These are phyloP conservation scores for Lepidonotus clava DNA, from an alignment of 2,888 invertebrate species.

Conservation along the genomic window DNA sequence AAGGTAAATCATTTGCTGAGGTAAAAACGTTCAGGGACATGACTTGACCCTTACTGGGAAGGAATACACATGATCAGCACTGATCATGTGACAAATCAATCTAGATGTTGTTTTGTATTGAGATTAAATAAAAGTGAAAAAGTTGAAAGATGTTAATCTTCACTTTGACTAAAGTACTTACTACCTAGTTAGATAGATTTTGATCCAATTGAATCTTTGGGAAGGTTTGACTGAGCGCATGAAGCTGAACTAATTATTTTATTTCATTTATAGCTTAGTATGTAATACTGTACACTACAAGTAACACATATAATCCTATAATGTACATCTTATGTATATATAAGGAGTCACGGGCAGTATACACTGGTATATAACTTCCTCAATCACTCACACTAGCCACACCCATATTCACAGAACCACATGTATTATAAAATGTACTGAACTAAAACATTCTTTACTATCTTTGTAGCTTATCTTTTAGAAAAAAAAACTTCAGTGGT, in stretches of 20 bases:
- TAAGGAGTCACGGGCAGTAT: neutral
- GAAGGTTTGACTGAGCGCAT: too few species aligned
- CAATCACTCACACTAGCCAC: neutral
- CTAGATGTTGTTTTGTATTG: too few species aligned
- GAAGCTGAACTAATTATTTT: neutral
- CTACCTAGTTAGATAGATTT: too few species aligned
- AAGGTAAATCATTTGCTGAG: too few species aligned
- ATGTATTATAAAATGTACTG: slow-evolving; percentile 5
- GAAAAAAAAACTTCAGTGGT: neutral
- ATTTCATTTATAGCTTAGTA: neutral
- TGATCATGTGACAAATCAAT: too few species aligned
- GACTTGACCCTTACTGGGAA: too few species aligned
- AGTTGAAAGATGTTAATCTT: too few species aligned
- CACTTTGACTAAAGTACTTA: too few species aligned
- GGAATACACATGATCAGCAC: too few species aligned
- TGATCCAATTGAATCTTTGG: too few species aligned
- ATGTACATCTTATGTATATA: slow-evolving; percentile 26
- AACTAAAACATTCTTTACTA: neutral
- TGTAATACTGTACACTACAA: slow-evolving; percentile 15
- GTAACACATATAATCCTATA: neutral
- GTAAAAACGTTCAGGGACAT: too few species aligned
- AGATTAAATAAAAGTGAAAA: too few species aligned
- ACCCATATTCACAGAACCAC: neutral
- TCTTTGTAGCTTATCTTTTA: neutral
- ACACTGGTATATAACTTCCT: neutral